Base-by-base conservation (phyloP, 2,113 vertebrate genomes). In the Gambusia affinis region DNA sequence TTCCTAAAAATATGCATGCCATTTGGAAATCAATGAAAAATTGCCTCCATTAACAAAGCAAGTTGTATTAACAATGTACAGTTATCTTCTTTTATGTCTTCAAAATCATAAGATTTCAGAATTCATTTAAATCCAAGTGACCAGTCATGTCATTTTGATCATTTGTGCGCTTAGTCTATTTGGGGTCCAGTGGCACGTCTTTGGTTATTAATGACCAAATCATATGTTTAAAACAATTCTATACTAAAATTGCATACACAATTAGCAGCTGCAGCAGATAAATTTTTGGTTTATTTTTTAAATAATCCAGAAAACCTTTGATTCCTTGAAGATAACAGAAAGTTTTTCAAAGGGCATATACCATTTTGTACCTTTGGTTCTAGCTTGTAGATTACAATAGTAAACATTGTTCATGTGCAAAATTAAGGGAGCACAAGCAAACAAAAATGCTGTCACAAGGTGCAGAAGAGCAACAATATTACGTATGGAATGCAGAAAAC, bases 1-100 rank as follows among this genome's bases (percentile, higher is more conserved):
- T 97, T 94, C 94, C 94, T 96, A 88, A 90, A 87, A 90, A 95
- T 93, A 93, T 88, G 95, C 95, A 95, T 95, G 96, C 95, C 94
- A 93, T 95, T 94, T 92, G 84, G 78, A 82, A 85, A 85, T 87
- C 84, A 68, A 78, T 88, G 82, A 86, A 90, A 88, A 85, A 89
- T 92, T 83, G 71, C 28, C 64, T 91, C 92, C 89, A 77, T 89
- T 92, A 79, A 65, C 8, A 28, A 83, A 79, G 79, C 81, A 84
- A 64, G 82, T 82, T 76, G 87, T 85, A 89, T 91, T 92, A 73
- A 91, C 90, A 76, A 76, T 89, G 85, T 93, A 88, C 78, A 90
- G 86, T 85, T 79, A 30, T 84, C 80, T 78, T 81, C 74, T 83
- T 94, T 77, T 89, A 86, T 87, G 74, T 75, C 89, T 93, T 80